These are phyloP conservation scores for Danio aesculapii DNA, from an alignment of 2,797 vertebrate genomes.

Conservation along the genomic window DNA sequence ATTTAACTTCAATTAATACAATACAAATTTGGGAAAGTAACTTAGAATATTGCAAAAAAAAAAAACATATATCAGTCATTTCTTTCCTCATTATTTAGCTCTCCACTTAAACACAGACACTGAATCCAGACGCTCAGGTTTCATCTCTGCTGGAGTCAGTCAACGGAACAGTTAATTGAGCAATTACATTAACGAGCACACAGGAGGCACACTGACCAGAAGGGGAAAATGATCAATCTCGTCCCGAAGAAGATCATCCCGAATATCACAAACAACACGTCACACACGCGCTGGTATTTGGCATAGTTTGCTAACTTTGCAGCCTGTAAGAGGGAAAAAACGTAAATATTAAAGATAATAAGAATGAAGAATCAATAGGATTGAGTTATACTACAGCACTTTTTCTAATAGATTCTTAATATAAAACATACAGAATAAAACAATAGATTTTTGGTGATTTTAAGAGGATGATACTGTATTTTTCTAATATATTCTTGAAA, in stretches of 20 bases:
- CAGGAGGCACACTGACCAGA: conserved; percentile 86
- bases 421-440: no score
- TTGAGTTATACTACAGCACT: no score
- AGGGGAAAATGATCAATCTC: conserved; percentile 90
- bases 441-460: no score
- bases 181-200: background rate
- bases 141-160: conserved; percentile 59
- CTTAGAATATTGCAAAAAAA: no score
- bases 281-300: conserved; percentile 92
- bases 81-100: conserved; percentile 14
- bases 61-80: no score
- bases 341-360: background rate
- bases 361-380: no score
- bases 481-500: no score
- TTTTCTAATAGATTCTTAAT: no score
- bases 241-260: conserved; percentile 89
- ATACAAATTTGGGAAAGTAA: no score
- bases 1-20: no score
- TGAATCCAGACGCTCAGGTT: conserved; percentile 78
- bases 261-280: conserved; percentile 91
- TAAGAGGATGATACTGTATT: no score
- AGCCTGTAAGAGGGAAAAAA: conserved; percentile 76
- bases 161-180: background rate
- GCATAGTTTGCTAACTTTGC: conserved; percentile 97
- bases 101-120: conserved; percentile 73